Conservation (phyloP, 2,113 vertebrate species). For the Hippocampus guttulatus region DNA sequence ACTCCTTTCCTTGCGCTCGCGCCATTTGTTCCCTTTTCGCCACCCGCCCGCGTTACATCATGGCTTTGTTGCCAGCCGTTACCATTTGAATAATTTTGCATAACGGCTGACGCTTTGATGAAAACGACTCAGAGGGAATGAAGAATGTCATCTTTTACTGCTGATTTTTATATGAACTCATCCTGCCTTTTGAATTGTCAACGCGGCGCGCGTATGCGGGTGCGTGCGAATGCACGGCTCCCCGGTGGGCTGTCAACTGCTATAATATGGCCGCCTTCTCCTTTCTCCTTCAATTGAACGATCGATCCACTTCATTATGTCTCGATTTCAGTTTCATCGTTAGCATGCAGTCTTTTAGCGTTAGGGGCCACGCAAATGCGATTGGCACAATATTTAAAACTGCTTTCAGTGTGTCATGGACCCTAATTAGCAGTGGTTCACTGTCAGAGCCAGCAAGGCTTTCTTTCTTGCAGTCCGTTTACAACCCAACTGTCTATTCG, state of each 20-base stretch:
- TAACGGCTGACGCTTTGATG: slow-evolving; percentile 46
- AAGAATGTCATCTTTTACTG: slow-evolving; percentile 24
- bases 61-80: slow-evolving; percentile 11
- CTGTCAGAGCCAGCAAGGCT: not conserved
- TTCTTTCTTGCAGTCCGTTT: not conserved
- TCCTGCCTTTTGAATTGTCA: not conserved
- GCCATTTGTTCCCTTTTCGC: slow-evolving; percentile 5
- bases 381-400: slow-evolving; percentile 33
- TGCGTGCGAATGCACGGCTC: slow-evolving; percentile 15
- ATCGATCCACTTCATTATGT: slow-evolving; percentile 64
- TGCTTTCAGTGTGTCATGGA: not conserved
- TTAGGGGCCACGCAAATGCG: slow-evolving; percentile 42
- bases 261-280: slow-evolving; percentile 27
- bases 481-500: not conserved
- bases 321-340: slow-evolving; percentile 46
- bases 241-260: slow-evolving; percentile 37
- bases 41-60: slow-evolving; percentile 14
- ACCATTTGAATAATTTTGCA: slow-evolving; percentile 62
- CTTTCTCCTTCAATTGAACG: slow-evolving; percentile 53
- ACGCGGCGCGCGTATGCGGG: not conserved
- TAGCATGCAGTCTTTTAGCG: slow-evolving; percentile 29
- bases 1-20: not conserved
- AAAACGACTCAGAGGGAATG: slow-evolving; percentile 41
- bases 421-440: not conserved
- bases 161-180: not conserved